Percentiles rank a stretch among this genome's conserved stretches.
Evolutionary conservation across 2,888 invertebrate genomes (phyloP).

Genomic region (Toxonevra muliebris): DNA sequence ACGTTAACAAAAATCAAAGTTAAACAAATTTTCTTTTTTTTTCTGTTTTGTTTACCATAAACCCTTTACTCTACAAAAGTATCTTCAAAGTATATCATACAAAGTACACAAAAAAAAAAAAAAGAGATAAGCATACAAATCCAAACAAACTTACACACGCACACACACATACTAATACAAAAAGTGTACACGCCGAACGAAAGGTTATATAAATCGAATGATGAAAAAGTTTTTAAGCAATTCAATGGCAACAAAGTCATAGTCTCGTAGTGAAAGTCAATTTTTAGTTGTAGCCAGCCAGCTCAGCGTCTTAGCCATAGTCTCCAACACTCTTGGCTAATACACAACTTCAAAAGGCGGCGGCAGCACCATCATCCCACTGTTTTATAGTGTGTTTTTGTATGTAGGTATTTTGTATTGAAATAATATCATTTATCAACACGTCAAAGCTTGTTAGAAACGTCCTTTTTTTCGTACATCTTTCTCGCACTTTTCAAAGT

Average conservation of each 20-base stretch:
- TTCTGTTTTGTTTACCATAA: background rate
- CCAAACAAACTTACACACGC: background rate
- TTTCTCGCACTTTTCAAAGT: too few relatives aligned
- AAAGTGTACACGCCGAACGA: background rate
- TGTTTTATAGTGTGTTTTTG: too few relatives aligned
- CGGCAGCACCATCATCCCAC: too few relatives aligned
- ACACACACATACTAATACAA: background rate
- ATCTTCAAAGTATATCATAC: background rate
- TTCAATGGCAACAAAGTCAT: too few relatives aligned
- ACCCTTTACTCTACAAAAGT: background rate
- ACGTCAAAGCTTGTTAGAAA: conserved; percentile 25
- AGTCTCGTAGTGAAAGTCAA: too few relatives aligned
- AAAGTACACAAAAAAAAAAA: background rate
- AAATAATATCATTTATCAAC: conserved; percentile 28
- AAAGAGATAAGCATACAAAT: background rate
- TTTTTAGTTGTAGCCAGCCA: too few relatives aligned
- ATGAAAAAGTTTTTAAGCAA: conserved; percentile 18
- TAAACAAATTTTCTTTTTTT: background rate
- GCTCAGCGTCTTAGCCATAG: too few relatives aligned
- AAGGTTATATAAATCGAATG: conserved; percentile 16
- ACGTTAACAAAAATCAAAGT: too few relatives aligned
- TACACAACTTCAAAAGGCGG: too few relatives aligned
- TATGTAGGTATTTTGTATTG: background rate
- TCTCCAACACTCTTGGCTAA: too few relatives aligned
- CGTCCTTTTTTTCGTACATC: background rate